Percentiles rank a stretch among this genome's conserved stretches.
Evolutionary conservation across 2,888 invertebrate species (phyloP).

Genomic region (Chrysolina americana): DNA sequence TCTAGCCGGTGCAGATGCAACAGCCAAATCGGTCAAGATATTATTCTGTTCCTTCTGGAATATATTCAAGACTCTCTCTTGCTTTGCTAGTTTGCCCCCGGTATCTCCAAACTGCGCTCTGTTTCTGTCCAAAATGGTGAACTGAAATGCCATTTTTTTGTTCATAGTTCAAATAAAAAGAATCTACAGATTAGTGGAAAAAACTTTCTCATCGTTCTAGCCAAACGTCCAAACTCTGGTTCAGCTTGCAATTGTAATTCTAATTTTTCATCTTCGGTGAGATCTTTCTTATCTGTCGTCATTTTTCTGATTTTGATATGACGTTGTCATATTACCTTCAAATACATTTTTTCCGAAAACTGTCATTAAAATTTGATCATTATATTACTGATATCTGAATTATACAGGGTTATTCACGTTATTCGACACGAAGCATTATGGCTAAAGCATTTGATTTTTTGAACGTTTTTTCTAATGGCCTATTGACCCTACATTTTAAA

Average conservation of each 20-base stretch:
- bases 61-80: conserved; percentile 75
- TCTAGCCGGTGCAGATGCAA: conserved; percentile 74
- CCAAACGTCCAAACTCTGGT: conserved; percentile 84
- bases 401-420: too few species aligned
- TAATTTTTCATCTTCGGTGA: conserved; percentile 72
- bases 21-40: conserved; percentile 76
- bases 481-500: too few species aligned
- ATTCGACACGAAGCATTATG: too few species aligned
- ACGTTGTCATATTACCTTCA: too few species aligned
- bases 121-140: conserved; percentile 82
- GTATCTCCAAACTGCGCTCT: conserved; percentile 76
- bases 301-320: conserved; percentile 33
- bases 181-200: too few species aligned
- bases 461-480: too few species aligned
- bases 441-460: too few species aligned
- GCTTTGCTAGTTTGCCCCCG: conserved; percentile 74
- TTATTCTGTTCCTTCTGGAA: conserved; percentile 77
- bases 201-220: conserved; percentile 71
- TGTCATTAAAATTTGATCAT: too few species aligned
- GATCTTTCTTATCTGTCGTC: conserved; percentile 55
- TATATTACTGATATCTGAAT: too few species aligned
- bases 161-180: background rate
- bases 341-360: too few species aligned
- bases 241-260: conserved; percentile 85
- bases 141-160: conserved; percentile 30